Evolutionary conservation across 2,113 vertebrate genomes (phyloP), one percentile per base, ranked within the genome.

Genomic region (Thunnus maccoyii): DNA sequence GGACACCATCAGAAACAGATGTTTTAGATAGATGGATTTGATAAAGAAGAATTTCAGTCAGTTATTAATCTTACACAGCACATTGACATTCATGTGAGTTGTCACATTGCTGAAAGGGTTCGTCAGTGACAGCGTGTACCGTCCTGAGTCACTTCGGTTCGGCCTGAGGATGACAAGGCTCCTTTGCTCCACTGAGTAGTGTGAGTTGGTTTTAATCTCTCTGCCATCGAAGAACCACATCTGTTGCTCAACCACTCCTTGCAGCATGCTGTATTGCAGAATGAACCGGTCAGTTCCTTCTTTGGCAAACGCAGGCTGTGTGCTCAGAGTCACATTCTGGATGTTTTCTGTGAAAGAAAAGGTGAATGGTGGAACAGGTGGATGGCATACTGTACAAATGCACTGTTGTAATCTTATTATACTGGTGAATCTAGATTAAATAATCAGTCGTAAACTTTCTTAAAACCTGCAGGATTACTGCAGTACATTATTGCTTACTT

Each of bases 81-180:
- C 82, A 1, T 68, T 82, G 81, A 95, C 5, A 10, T 87, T 84
- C 4, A 22, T 72, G 44, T 72, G 11, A n/a, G 63, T 7, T 0
- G 25, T 88, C 11, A 18, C 79, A 0, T 8, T 70, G 89, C 92
- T 93, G 85, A 91, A 93, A 16, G 94, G 94, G 89, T 95, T 95
- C 0, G 2, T 78, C 66, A 95, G 91, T 3, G 50, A 2, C 47
- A 94, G 80, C 0, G 65, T 30, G 68, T 95, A 95, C 9, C 0
- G 62, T 32, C 95, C 95, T 0, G 87, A 80, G 83, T 94, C 90
- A 0, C 5, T 87, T 13, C 92, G 90, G n/a, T 50, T 86, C 0
- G 82, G 92, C 7, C 2, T 1, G 13, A 61, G 82, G 36, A 95
- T 87, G 22, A 69, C 87, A 7, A 95, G 86, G 27, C 76, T 90